These are phyloP conservation scores for Aleiodes sp. DNA, from an alignment of 1,140 invertebrate species.

Conservation along the genomic window DNA sequence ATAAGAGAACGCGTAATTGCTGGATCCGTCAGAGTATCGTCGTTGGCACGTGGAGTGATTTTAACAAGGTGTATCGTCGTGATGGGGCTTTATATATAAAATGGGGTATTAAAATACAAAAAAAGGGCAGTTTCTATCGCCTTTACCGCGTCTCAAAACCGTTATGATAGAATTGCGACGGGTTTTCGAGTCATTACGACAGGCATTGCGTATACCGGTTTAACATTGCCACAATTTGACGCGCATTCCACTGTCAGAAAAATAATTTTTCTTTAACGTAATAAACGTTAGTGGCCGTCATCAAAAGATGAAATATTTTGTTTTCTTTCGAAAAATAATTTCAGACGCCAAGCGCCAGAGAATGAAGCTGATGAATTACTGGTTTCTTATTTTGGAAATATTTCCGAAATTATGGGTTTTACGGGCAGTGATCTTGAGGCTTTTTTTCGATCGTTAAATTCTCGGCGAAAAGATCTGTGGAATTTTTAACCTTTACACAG, in stretches of 20 bases:
- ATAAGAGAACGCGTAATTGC: conserved; percentile 22
- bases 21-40: conserved; percentile 19
- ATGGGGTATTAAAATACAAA: conserved; percentile 11
- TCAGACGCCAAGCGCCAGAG: too few relatives aligned
- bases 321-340: too few relatives aligned
- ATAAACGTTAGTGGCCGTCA: too few relatives aligned
- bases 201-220: conserved; percentile 33
- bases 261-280: not conserved
- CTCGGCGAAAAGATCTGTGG: too few relatives aligned
- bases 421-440: too few relatives aligned
- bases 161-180: conserved; percentile 40
- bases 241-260: not conserved
- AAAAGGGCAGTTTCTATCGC: conserved; percentile 20
- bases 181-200: conserved; percentile 19
- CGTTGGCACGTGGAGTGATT: conserved; percentile 32
- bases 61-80: conserved; percentile 23
- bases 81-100: conserved; percentile 14
- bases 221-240: conserved; percentile 21
- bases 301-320: too few relatives aligned
- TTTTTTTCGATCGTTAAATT: too few relatives aligned
- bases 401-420: too few relatives aligned
- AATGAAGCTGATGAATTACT: too few relatives aligned
- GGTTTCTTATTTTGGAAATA: too few relatives aligned
- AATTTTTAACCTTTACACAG: too few relatives aligned
- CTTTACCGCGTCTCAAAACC: conserved; percentile 36